Base-by-base conservation (phyloP, 92 coral and sea anemone genomes). In the Phenganax stokvisi region DNA sequence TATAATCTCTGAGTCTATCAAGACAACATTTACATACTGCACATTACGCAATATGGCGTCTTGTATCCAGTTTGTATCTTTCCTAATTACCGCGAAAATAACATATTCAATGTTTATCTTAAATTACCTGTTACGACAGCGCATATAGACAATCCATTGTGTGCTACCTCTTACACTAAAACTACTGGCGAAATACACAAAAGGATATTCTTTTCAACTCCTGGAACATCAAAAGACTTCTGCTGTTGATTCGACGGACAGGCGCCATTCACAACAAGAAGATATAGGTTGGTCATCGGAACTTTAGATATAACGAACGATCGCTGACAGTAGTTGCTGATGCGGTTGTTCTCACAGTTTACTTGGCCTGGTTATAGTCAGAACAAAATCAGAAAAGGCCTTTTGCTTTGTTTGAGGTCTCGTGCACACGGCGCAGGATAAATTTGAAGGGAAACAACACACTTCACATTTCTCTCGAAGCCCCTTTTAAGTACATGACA, bases 151-250 rank as follows among this genome's bases (percentile, higher is more conserved):
- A 37, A 68, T 25, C 9, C 44, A 64, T 20, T 8, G 25, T 15
- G 6, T 9, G 15, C 25, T 20, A 20, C 25, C 25, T 20, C 25
- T 20, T 20, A 20, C 25, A 20, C 70, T 3, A 2, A 64, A 12
- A 64, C 2, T 12, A 9, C 25, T 64, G 28, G 11, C 37, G 31
- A 10, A 37, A 9, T 16, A 29, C 31, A 64, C 10, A 20, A 84
- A 93, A 93, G 98, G 98, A 93, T 93, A 93, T 93, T 61, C 84
- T 73, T 85, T 31, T 54, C 47, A n/a, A 96, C 92, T 28, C 98
- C 98, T 57, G 97, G 97, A 59, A 90, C 88, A 74, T 78, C 70
- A n/a, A 37, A 57, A 10, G 71, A 15, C 56, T n/a, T 27, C 72
- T 25, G 72, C 5, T 16, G 51, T 20, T 20, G 25, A 20, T 20